Evolutionary conservation across 2,888 invertebrate genomes (phyloP), one percentile per base, ranked within the genome.

Genomic region (Eucera pruinosa): DNA sequence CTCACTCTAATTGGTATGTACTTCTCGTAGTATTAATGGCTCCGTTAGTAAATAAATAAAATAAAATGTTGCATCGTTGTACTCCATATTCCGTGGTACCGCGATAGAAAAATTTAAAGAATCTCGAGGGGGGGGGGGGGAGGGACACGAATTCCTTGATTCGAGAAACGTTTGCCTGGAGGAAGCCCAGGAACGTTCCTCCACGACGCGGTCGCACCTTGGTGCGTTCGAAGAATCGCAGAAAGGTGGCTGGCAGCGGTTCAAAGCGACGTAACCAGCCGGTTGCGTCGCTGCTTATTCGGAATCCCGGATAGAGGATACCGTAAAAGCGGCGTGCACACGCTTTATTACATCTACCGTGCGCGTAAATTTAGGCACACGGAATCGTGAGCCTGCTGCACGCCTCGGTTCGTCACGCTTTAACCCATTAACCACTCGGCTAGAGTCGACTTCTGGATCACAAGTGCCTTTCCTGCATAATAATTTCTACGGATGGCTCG

Each of bases 311-410:
- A 84, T 65, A 77, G 70, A 74, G 77, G 66, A 77, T 68, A 69
- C 58, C 61, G 75, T 72, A 74, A 86, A 78, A 77, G 4, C 62
- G 71, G 62, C 64, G 78, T 48, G 50, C 62, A 36, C 69, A 61
- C 72, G 68, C 41, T 84, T 68, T 76, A 82, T 82, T 82, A 60
- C 57, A 81, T 65, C 64, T 58, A 52, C 52, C 66, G 68, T 45
- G 74, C 57, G 71, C 57, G 71, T 85, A 85, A 77, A 81, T 85
- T 85, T 85, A 83, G 85, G 69, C 85, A 60, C 71, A 57, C 71
- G 41, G 66, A 73, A 72, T 78, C 75, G 62, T 41, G 62, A 48
- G 57, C 55, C 13, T 36, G 36, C 48, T 25, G 23, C 48, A n/a
- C 25, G 55, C 33, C 71, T 55, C 58, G 54, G 58, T 18, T 62